phyloP scores from a whole-genome alignment of 1,140 invertebrate species.

The Temnothorax curvispinosus region DNA sequence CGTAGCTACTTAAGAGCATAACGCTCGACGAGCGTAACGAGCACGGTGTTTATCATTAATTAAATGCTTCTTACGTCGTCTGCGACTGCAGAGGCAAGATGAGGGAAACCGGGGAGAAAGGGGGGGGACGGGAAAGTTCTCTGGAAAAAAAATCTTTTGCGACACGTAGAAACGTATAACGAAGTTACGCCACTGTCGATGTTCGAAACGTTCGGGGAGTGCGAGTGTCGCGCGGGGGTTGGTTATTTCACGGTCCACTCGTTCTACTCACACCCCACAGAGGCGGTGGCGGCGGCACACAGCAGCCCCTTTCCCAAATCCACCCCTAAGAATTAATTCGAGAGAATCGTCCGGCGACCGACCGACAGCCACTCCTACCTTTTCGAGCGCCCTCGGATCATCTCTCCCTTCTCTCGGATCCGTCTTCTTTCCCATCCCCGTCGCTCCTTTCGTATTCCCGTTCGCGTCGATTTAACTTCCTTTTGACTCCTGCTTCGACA shows the following conservation, averaged over 20 bases:
- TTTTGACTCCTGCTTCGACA: constrained; percentile 76
- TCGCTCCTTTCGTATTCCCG: constrained; percentile 71
- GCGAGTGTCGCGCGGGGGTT: constrained; percentile 81
- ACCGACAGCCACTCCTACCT: constrained; percentile 78
- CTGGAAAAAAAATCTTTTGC: constrained; percentile 49
- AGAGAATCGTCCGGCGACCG: constrained; percentile 84
- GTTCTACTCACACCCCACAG: constrained; percentile 82
- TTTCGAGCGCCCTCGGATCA: constrained; percentile 58
- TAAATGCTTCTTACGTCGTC: constrained; percentile 44
- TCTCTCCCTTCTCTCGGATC: constrained; percentile 51
- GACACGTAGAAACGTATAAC: constrained; percentile 31
- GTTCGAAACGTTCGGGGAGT: constrained; percentile 73
- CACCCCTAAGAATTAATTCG: constrained; percentile 86
- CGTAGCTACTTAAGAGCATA: constrained; percentile 15
- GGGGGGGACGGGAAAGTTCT: neutral
- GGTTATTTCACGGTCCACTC: constrained; percentile 86
- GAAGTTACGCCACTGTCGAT: constrained; percentile 80
- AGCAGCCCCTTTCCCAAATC: constrained; percentile 78
- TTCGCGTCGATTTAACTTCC: constrained; percentile 79
- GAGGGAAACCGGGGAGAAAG: too few species aligned
- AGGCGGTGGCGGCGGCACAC: constrained; percentile 61
- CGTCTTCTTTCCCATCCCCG: constrained; percentile 52
- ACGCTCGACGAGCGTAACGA: constrained; percentile 26
- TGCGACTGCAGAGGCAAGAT: neutral
- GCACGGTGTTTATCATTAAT: constrained; percentile 53